Conservation (phyloP, 2,888 invertebrate genomes). For the Steinernema hermaphroditum region DNA sequence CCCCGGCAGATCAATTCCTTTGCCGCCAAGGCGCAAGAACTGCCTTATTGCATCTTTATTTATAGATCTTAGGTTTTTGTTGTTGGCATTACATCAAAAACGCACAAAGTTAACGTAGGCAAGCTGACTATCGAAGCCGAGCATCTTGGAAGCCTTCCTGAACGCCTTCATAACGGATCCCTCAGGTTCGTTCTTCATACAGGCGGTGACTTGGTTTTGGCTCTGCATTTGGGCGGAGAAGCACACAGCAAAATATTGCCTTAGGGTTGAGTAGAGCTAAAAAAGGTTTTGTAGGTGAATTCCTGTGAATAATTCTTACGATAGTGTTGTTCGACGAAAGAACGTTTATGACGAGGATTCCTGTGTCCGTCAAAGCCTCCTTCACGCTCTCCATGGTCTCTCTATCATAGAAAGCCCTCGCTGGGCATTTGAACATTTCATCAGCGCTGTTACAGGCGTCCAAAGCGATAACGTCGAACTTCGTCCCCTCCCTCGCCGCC, state of each 20-base stretch:
- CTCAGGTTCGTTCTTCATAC: neutral
- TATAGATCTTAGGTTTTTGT: too few species aligned
- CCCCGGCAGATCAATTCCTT: too few species aligned
- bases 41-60: too few species aligned
- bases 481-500: conserved; percentile 37
- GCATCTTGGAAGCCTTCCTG: too few species aligned
- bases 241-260: neutral
- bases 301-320: neutral
- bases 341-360: neutral
- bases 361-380: neutral
- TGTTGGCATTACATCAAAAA: too few species aligned
- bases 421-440: neutral
- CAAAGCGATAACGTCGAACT: conserved; percentile 46
- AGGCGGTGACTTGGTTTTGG: neutral
- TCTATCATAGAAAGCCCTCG: neutral
- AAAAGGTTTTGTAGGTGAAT: neutral
- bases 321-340: neutral
- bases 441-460: conserved; percentile 48
- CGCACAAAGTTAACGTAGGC: too few species aligned
- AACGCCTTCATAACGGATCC: too few species aligned
- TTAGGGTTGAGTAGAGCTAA: neutral
- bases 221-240: neutral
- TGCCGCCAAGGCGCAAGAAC: too few species aligned
- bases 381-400: conserved; percentile 4
- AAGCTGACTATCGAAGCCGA: too few species aligned